Evolutionary conservation across 2,888 invertebrate genomes (phyloP), one percentile per base, ranked within the genome.

Genomic region (Ischnura elegans): DNA sequence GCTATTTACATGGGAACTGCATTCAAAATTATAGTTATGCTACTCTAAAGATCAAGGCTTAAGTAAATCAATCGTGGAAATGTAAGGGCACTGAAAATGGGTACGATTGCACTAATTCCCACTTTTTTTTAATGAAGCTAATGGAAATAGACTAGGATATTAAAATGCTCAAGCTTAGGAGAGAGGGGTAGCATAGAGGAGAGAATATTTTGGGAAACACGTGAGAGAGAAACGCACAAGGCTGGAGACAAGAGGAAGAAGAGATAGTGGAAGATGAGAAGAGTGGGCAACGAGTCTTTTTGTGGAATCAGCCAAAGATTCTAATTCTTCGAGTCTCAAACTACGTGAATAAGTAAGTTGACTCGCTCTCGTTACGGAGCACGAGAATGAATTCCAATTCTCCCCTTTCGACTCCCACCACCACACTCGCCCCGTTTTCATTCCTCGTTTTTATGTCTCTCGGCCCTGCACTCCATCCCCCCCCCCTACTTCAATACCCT

Each of bases 311-410:
- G 87, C 29, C 42, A 43, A 87, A 36, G 55, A 87, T 87, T 87
- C 87, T 55, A 87, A 87, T 87, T 36, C 55, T 61, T 5, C 10
- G 87, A 87, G 51, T 55, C 87, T 87, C 51, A 87, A 87, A 87
- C 51, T 87, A 87, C 51, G 87, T 87, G 87, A 87, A 87, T 87
- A 87, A 87, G 55, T 55, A 87, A 87, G 87, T 87, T 55, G 55
- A 51, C 42, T 87, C 87, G n/a, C 87, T 87, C 87, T 51, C 55
- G 51, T 55, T 42, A 42, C 51, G 42, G 36, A 87, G 55, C 55
- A 42, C 42, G 21, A 21, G 42, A 87, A 87, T 42, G 87, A 42
- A 87, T 87, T 87, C 55, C 55, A 42, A 55, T 87, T 55, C 8
- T 43, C 42, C 55, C 42, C 21, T 47, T 55, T 36, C 76, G n/a